Evolutionary conservation across 2,888 invertebrate genomes (phyloP).

Genomic region (Gasteruption jaculator): DNA sequence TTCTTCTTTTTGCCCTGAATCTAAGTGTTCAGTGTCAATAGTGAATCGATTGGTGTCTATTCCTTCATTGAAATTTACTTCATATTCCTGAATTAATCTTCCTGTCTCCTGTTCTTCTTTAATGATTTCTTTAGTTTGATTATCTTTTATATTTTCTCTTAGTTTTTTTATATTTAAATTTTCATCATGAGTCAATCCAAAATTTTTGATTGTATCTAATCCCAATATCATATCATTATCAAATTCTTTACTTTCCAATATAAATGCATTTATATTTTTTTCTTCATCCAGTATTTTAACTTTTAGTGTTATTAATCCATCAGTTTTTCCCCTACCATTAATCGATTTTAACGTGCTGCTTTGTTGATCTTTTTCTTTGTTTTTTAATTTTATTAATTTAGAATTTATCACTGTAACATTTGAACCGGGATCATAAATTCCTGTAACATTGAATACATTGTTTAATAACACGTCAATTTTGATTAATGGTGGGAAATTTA

Average conservation of each 20-base stretch:
- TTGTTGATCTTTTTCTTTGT: no score
- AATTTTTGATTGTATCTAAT: conserved; percentile 3
- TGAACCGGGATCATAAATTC: no score
- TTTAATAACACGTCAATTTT: conserved; percentile 15
- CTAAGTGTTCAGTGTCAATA: conserved; percentile 11
- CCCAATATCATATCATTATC: background rate
- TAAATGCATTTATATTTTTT: conserved; percentile 1
- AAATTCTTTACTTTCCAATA: background rate
- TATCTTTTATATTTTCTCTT: background rate
- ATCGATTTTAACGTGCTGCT: background rate
- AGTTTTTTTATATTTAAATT: conserved; percentile 11
- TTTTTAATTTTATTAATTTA: no score
- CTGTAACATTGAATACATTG: conserved; percentile 2
- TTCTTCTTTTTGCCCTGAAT: conserved; percentile 6
- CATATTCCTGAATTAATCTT: conserved; percentile 9
- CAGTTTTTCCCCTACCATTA: background rate
- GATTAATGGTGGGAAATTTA: conserved; percentile 20
- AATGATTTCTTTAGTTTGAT: background rate
- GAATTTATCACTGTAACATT: no score
- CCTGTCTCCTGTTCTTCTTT: background rate
- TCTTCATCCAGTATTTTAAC: background rate
- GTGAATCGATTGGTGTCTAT: conserved; percentile 9
- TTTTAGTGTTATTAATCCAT: conserved; percentile 1
- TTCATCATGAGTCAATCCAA: conserved; percentile 12
- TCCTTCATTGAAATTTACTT: conserved; percentile 14